Evolutionary conservation across 2,113 vertebrate genomes (phyloP).

Genomic region (Anolis carolinensis): DNA sequence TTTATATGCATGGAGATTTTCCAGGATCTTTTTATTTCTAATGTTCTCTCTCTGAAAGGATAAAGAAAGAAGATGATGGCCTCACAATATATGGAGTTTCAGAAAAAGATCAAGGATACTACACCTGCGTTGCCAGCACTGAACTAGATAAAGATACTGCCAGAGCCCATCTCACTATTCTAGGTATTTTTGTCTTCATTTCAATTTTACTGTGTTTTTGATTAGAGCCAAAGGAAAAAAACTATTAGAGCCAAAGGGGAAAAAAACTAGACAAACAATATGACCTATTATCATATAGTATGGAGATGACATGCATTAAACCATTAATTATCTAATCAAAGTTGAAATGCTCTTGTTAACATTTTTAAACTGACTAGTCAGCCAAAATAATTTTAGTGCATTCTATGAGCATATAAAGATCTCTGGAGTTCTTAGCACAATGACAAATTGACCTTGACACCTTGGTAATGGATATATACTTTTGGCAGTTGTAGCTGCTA

Average conservation of each 20-base stretch:
- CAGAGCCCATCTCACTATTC: constrained; percentile 90
- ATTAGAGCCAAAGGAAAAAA: background rate
- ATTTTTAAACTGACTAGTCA: background rate
- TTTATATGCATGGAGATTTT: background rate
- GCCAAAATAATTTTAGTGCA: background rate
- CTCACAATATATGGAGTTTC: constrained; percentile 85
- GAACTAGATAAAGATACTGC: constrained; percentile 91
- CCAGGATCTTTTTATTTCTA: background rate
- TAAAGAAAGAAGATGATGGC: constrained; percentile 88
- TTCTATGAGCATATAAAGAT: background rate
- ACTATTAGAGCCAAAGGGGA: background rate
- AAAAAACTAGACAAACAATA: accelerated
- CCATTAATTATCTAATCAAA: background rate
- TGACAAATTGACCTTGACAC: background rate
- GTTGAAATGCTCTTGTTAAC: background rate
- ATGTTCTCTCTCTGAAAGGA: constrained; percentile 69
- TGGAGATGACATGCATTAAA: background rate
- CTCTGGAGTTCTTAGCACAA: background rate
- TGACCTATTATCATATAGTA: background rate
- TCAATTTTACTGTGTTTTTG: accelerated
- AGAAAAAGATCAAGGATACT: constrained; percentile 89
- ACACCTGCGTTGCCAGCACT: constrained; percentile 87
- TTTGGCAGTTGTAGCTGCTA: background rate
- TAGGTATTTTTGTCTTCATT: constrained; percentile 78
- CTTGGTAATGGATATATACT: no score